Evolutionary conservation across 1,140 invertebrate species (phyloP), one percentile per base, ranked within the genome.

Genomic region (Platyura marginata): DNA sequence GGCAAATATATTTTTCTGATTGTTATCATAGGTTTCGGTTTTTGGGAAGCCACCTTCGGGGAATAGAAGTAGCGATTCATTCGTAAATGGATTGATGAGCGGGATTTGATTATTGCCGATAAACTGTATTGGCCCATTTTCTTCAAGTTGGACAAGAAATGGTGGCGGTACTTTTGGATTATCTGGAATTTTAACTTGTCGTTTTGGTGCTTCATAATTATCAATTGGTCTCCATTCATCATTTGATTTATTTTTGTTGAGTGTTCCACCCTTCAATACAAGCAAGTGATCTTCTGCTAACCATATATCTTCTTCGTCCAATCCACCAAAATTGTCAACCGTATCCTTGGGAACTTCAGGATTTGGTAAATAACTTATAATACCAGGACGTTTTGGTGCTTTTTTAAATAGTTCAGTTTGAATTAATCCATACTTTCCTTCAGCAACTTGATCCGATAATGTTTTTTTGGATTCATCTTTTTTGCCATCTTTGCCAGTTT

Each of bases 391-490:
- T 52, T 78, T 74, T 2, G 76, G 71, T 6, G 66, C 61, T 8
- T 70, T 68, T 0, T 69, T 53, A 53, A 83, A 84, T 39, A 89
- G 69, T 61, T 90, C 85, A 53, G 80, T 79, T 51, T 89, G 83
- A 46, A 91, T 85, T 1, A 90, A 62, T 2, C 82, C 85, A 56
- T 91, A 91, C 63, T 88, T 89, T 9, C 84, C 85, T 52, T 88
- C 84, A 35, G 80, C 76, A 40, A 88, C 81, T 62, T 88, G 83
- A 58, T 88, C 81, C 0, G 81, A 74, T 21, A 88, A 63, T 2
- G 82, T 86, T 54, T 87, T 87, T 51, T 77, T 81, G 10, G 78
- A 75, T 40, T 86, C 82, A 41, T 81, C 77, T 50, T 74, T 67
- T 18, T 74, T 74, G 44, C 65, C 66, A 41, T 64, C 62, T n/a